phyloP scores from a whole-genome alignment of 2,888 invertebrate genomes.

The Athetis lepigone region DNA sequence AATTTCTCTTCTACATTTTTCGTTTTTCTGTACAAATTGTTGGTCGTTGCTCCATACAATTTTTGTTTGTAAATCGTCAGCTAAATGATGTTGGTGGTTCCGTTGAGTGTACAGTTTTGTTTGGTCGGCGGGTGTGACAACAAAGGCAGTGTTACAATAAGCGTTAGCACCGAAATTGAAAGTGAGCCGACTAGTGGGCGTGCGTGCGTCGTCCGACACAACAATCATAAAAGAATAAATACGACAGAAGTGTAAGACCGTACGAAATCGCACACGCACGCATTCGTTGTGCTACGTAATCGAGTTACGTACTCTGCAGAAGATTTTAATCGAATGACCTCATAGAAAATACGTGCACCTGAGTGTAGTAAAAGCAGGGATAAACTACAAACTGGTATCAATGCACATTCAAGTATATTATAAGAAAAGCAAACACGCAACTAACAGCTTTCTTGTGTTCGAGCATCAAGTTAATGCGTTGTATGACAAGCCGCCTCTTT shows the following conservation, averaged over 20 bases:
- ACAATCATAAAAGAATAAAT: conserved; percentile 55
- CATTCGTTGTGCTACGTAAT: conserved; percentile 47
- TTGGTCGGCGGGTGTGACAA: conserved; percentile 66
- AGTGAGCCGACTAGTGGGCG: conserved; percentile 75
- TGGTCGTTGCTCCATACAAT: conserved; percentile 36
- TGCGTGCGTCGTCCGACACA: conserved; percentile 65
- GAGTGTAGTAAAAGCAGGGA: conserved; percentile 17
- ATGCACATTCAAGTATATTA: conserved; percentile 16
- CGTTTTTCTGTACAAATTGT: conserved; percentile 44
- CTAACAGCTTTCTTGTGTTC: conserved; percentile 34
- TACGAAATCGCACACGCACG: conserved; percentile 54
- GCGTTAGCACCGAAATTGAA: conserved; percentile 78
- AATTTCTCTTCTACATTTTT: conserved; percentile 44
- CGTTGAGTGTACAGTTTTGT: conserved; percentile 50
- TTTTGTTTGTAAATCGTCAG: conserved; percentile 51
- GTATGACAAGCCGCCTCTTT: conserved; percentile 40
- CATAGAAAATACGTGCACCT: conserved; percentile 41
- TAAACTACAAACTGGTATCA: conserved; percentile 16
- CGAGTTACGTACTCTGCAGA: conserved; percentile 41
- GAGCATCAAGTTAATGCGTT: conserved; percentile 37
- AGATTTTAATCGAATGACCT: conserved; percentile 42
- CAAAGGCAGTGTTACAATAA: conserved; percentile 71
- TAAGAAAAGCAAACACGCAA: conserved; percentile 10
- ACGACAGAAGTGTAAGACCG: conserved; percentile 57
- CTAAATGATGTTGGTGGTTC: conserved; percentile 46